Evolutionary conservation across 2,113 vertebrate species (phyloP).

Genomic region (Tetraodon nigroviridis): DNA sequence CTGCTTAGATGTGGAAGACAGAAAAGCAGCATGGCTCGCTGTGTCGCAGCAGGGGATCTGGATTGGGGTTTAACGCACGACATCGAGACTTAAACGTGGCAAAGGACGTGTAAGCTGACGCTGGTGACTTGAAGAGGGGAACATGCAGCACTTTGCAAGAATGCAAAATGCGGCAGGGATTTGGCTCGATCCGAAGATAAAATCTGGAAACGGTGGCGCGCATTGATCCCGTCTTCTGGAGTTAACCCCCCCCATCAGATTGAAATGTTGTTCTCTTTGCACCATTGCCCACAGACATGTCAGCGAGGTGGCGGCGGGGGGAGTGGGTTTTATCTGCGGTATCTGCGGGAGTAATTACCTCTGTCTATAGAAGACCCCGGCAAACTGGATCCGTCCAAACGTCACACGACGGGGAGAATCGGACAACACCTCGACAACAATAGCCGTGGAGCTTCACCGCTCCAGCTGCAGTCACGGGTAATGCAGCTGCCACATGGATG

Average conservation of each 20-base stretch:
- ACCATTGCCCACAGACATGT: constrained; percentile 2
- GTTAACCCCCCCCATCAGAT: constrained; percentile 49
- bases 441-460: constrained; percentile 11
- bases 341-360: constrained; percentile 3
- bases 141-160: background rate
- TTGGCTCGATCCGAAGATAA: constrained; percentile 13
- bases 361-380: constrained; percentile 4
- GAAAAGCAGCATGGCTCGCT: constrained; percentile 1
- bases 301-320: background rate
- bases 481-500: constrained; percentile 19
- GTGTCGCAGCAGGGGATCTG: background rate
- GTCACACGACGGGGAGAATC: constrained; percentile 6
- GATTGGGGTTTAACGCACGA: constrained; percentile 29
- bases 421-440: constrained; percentile 7
- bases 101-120: constrained; percentile 11
- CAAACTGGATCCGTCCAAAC: constrained; percentile 2
- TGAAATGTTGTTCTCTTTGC: constrained; percentile 27
- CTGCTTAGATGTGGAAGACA: constrained; percentile 18
- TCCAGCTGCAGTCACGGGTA: constrained; percentile 23
- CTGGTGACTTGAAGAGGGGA: constrained; percentile 3
- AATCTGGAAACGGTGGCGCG: background rate
- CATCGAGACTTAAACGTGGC: background rate
- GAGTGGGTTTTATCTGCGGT: no score
- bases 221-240: constrained; percentile 4
- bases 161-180: background rate